Evolutionary conservation across 2,113 vertebrate genomes (phyloP).

Genomic region (Cygnus buccinator): DNA sequence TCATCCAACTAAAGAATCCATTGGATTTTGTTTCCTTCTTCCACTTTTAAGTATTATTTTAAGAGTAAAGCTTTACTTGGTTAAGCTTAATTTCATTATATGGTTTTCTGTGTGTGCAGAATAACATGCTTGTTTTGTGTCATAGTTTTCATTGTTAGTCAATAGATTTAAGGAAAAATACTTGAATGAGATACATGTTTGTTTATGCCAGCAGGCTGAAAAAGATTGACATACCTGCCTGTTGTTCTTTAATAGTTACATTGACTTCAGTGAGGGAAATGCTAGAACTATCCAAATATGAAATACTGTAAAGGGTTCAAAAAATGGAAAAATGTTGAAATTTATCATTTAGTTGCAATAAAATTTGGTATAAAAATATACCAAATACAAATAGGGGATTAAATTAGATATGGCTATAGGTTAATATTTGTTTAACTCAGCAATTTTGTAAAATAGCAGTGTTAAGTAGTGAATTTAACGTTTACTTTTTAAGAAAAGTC

Average conservation of each 20-base stretch:
- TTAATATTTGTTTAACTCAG: neutral
- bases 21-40: neutral
- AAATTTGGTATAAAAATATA: neutral
- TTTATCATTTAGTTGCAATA: neutral
- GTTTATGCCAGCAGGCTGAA: neutral
- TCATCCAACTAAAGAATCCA: neutral
- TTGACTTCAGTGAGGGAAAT: neutral
- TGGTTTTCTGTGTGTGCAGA: neutral
- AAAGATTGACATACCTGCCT: neutral
- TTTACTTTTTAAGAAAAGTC: neutral
- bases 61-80: neutral
- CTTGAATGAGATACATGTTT: neutral
- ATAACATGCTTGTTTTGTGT: neutral
- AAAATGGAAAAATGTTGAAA: neutral
- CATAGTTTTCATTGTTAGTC: neutral
- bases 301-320: neutral
- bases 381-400: neutral
- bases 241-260: neutral
- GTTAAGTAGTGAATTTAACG: neutral
- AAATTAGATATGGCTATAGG: neutral
- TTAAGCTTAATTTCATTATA: neutral
- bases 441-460: neutral
- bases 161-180: neutral
- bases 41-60: neutral
- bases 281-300: neutral